A percentile compares a stretch with the other conserved stretches of the same genome.
phyloP scores from a whole-genome alignment of 2,797 vertebrate species.

The Thripadectes ignobilis region DNA sequence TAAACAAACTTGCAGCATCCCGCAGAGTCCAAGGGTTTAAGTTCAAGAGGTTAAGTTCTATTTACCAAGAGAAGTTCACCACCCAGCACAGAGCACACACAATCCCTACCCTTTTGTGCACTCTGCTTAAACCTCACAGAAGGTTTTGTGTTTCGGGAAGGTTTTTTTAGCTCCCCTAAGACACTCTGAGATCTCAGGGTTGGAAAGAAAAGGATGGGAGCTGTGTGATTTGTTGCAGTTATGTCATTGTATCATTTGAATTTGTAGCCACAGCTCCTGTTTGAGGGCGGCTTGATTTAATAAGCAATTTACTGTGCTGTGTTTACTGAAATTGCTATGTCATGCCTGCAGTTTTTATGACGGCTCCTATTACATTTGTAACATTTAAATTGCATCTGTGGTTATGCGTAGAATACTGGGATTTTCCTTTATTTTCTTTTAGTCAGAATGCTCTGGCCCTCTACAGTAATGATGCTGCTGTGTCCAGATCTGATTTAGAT shows the following conservation, averaged over 20 bases:
- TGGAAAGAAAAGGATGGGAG: not conserved
- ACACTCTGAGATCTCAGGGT: not conserved
- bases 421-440: not conserved
- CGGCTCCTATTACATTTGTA: not conserved
- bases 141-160: not conserved
- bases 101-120: not conserved
- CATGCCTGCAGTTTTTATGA: conserved; percentile 39
- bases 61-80: not conserved
- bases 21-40: not conserved
- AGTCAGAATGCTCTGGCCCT: not conserved
- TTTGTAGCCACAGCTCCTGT: not conserved
- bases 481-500: not conserved
- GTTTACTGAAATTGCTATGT: conserved; percentile 38
- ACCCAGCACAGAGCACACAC: rapidly evolving
- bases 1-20: not conserved
- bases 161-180: not conserved
- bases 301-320: conserved; percentile 27
- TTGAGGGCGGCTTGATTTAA: conserved; percentile 34
- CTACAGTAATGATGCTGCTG: not conserved
- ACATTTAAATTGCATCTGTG: not conserved
- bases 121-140: not conserved
- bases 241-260: conserved; percentile 8
- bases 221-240: not conserved
- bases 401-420: not conserved
- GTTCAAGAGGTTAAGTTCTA: conserved; percentile 12